A percentile compares a stretch with the other conserved stretches of the same genome.
phyloP scores from a whole-genome alignment of 1,140 invertebrate genomes.

The Drosophila lini region DNA sequence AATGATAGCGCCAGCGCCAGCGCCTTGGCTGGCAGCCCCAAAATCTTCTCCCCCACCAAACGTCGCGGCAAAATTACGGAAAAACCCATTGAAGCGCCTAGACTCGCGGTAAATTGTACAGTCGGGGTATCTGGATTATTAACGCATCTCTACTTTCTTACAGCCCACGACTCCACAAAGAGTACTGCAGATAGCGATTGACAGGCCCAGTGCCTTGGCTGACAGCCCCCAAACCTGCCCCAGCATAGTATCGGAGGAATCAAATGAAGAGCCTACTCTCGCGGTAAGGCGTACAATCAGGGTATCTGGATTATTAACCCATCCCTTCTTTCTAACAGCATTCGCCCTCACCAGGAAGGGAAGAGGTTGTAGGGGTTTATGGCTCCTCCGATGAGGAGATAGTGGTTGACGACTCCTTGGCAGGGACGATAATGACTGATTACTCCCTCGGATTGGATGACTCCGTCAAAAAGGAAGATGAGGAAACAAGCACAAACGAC shows the following conservation, averaged over 20 bases:
- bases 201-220: background rate
- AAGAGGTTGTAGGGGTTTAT: background rate
- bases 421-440: too few relatives aligned
- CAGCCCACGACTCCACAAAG: slow-evolving; percentile 1
- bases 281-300: background rate
- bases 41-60: background rate
- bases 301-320: background rate
- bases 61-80: background rate
- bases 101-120: background rate
- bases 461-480: too few relatives aligned
- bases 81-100: background rate
- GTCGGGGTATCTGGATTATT: background rate
- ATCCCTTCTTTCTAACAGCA: background rate
- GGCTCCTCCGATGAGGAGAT: background rate
- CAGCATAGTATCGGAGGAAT: background rate
- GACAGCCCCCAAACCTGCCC: too few relatives aligned
- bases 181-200: background rate
- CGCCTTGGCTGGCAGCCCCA: background rate
- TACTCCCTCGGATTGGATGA: too few relatives aligned
- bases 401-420: too few relatives aligned
- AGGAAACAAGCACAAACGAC: background rate
- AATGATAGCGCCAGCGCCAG: too few relatives aligned
- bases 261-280: background rate
- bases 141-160: background rate
- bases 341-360: background rate